These are phyloP conservation scores for Notothenia rossii DNA, from an alignment of 2,113 vertebrate genomes.

Conservation along the genomic window DNA sequence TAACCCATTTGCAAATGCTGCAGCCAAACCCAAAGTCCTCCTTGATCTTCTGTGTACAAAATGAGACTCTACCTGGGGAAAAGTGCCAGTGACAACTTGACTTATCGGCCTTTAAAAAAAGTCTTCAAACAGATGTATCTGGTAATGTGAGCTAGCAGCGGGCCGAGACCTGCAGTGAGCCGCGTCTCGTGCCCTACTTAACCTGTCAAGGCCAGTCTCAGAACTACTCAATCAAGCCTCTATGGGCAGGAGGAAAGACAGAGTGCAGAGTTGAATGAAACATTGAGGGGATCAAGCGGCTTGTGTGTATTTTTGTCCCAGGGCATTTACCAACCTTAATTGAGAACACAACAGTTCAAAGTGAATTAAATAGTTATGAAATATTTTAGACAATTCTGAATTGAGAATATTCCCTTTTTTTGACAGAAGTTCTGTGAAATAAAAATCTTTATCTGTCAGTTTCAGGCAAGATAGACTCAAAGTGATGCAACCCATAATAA, in stretches of 20 bases:
- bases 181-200: slow-evolving; percentile 57
- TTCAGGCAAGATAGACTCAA: neutral
- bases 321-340: slow-evolving; percentile 19
- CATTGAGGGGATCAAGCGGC: slow-evolving; percentile 29
- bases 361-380: neutral
- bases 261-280: slow-evolving; percentile 54
- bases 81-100: slow-evolving; percentile 47
- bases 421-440: neutral
- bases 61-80: slow-evolving; percentile 22
- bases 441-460: neutral
- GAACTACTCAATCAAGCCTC: slow-evolving; percentile 67
- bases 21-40: slow-evolving; percentile 11
- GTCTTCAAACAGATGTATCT: slow-evolving; percentile 64
- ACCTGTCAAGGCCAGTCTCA: slow-evolving; percentile 63
- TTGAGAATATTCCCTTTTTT: neutral
- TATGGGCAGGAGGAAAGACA: slow-evolving; percentile 9
- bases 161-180: slow-evolving; percentile 44
- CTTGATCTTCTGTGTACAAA: slow-evolving; percentile 6
- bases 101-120: slow-evolving; percentile 56
- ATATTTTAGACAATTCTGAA: neutral
- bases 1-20: neutral
- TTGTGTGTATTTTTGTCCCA: slow-evolving; percentile 35
- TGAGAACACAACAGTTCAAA: neutral
- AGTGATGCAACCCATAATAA: neutral
- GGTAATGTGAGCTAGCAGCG: slow-evolving; percentile 66